phyloP scores from a whole-genome alignment of 2,797 vertebrate genomes.

The Podargus strigoides region DNA sequence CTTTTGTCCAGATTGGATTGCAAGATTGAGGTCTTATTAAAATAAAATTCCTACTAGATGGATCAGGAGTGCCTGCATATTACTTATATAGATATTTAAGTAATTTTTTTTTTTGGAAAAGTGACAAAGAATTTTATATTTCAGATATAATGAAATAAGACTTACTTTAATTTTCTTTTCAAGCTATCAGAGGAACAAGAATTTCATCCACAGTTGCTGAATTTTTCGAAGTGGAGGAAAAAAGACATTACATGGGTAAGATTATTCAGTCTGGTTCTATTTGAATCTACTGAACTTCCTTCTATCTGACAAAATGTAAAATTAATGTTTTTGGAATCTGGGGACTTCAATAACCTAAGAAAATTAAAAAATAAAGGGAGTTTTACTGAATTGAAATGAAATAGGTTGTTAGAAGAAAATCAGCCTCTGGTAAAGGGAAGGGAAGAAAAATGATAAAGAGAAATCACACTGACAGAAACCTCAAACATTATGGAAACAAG shows the following conservation, averaged over 20 bases:
- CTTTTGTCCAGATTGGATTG: not conserved
- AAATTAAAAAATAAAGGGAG: constrained; percentile 52
- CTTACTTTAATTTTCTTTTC: constrained; percentile 37
- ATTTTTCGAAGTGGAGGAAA: constrained; percentile 35
- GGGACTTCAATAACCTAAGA: constrained; percentile 39
- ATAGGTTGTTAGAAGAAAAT: constrained; percentile 15
- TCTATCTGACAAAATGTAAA: constrained; percentile 59
- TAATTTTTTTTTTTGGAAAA: not conserved
- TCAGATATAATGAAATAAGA: constrained; percentile 14
- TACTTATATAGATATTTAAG: not conserved
- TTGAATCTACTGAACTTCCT: constrained; percentile 36
- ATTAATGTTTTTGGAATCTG: constrained; percentile 57
- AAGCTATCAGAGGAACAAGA: constrained; percentile 9
- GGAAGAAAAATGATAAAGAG: constrained; percentile 32
- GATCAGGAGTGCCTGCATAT: not conserved
- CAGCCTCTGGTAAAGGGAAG: constrained; percentile 14
- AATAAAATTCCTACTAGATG: not conserved
- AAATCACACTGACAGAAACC: constrained; percentile 11
- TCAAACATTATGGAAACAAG: constrained; percentile 51
- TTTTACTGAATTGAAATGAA: constrained; percentile 26
- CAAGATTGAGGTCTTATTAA: not conserved
- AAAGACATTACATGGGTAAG: constrained; percentile 5
- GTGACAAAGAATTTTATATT: not conserved
- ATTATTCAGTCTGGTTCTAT: constrained; percentile 50
- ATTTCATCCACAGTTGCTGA: constrained; percentile 26